Base-by-base conservation (phyloP, 2,797 vertebrate genomes). In the Lutjanus campechanus region DNA sequence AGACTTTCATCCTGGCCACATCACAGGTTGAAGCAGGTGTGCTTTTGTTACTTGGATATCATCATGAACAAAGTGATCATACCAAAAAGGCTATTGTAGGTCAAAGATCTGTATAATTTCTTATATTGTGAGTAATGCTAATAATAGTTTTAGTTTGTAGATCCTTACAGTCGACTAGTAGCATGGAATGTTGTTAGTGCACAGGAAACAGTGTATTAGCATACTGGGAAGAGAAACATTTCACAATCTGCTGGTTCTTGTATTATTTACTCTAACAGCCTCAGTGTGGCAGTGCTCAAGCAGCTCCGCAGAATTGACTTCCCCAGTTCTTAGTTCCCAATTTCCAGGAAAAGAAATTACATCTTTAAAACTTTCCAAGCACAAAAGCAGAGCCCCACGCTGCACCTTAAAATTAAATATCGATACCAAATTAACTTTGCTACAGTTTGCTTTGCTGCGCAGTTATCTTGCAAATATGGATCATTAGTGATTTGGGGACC, bases 321-420 rank as follows among this genome's bases (percentile, higher is more conserved):
- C 55, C 15, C 8, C 15, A 15, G 50, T 7, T 43, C 69, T 44
- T 66, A 59, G 16, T n/a, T 74, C 51, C 67, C 29, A 41, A 4
- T 74, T 63, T 67, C 59, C 12, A 68, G 20, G 40, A 50, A 66
- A 69, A 73, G 29, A 60, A 80, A 77, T 68, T 20, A 44, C 41
- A 68, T 22, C 40, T 72, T 55, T 72, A 40, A 66, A 72, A 76
- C 60, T 77, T 74, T 87, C 0, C 20, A 9, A 74, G 53, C 67
- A 41, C 70, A 79, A 22, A 76, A 47, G 22, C 0, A 72, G n/a
- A 76, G n/a, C 6, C 58, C 19, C 36, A 19, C 47, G 20, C 50
- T 19, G 59, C 67, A 62, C 12, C 36, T 59, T 49, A 1, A 19
- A 75, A 79, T 58, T 17, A 69, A 60, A 79, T 58, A 81, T 83